Evolutionary conservation across 2,888 invertebrate species (phyloP).

Genomic region (Lycia hirtaria): DNA sequence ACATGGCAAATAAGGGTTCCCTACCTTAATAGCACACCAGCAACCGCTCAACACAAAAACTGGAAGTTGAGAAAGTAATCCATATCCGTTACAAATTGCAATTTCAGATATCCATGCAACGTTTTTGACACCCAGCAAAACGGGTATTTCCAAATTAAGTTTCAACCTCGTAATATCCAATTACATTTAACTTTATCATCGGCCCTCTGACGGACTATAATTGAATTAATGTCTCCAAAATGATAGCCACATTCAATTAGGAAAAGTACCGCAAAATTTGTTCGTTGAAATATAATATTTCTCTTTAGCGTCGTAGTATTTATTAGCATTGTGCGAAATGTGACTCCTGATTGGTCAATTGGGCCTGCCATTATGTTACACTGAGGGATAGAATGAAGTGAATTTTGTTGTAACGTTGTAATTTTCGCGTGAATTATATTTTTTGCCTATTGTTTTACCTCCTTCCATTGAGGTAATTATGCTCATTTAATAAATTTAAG

Average conservation of each 20-base stretch:
- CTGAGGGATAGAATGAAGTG: slow-evolving; percentile 48
- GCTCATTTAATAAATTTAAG: too few relatives aligned
- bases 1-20: too few relatives aligned
- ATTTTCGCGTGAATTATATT: slow-evolving; percentile 8
- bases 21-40: too few relatives aligned
- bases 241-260: slow-evolving; percentile 52
- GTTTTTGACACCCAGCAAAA: background rate
- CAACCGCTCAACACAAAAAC: too few relatives aligned
- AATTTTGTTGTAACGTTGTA: slow-evolving; percentile 42
- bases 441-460: background rate
- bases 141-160: background rate
- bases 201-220: slow-evolving; percentile 39
- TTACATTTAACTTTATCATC: slow-evolving; percentile 42
- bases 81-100: too few relatives aligned
- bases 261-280: slow-evolving; percentile 47
- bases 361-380: slow-evolving; percentile 50
- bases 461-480: too few relatives aligned
- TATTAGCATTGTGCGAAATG: slow-evolving; percentile 47
- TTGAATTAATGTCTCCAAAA: slow-evolving; percentile 44
- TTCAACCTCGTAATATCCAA: slow-evolving; percentile 36
- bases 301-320: slow-evolving; percentile 40
- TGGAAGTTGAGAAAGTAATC: too few relatives aligned
- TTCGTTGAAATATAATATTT: slow-evolving; percentile 47
- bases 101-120: background rate
- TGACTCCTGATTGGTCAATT: slow-evolving; percentile 53